Evolutionary conservation across 2,888 invertebrate genomes (phyloP).

Genomic region (Lysandra bellargus): DNA sequence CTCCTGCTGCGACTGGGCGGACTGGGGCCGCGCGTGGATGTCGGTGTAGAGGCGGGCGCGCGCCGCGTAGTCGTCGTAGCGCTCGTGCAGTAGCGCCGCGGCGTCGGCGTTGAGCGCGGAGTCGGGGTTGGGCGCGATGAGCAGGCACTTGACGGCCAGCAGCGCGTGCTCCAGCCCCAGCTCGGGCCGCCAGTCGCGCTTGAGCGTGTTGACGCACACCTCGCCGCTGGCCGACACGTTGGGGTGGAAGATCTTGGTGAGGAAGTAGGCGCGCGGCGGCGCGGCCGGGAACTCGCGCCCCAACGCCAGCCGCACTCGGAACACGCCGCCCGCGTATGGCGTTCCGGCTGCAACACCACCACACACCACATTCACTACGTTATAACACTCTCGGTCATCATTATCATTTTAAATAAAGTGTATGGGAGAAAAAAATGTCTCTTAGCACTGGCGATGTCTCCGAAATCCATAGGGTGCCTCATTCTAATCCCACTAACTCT

Average conservation of each 20-base stretch:
- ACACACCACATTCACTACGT: neutral
- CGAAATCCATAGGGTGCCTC: no score
- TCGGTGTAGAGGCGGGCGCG: slow-evolving; percentile 72
- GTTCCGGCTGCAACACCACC: slow-evolving; percentile 85
- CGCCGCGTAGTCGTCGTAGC: slow-evolving; percentile 93
- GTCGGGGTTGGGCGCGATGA: slow-evolving; percentile 98
- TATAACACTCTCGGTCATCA: neutral
- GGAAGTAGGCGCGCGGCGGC: slow-evolving; percentile 95
- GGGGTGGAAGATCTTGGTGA: slow-evolving; percentile 98
- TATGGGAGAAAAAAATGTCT: no score
- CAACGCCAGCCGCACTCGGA: slow-evolving; percentile 93
- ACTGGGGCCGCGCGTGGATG: slow-evolving; percentile 69
- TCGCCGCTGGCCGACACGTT: slow-evolving; percentile 96
- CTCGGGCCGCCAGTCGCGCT: slow-evolving; percentile 98
- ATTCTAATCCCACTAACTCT: no score
- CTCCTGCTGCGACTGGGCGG: slow-evolving; percentile 42
- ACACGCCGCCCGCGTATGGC: slow-evolving; percentile 93
- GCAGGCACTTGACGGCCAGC: slow-evolving; percentile 93
- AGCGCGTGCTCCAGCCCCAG: slow-evolving; percentile 97
- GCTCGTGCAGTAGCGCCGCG: slow-evolving; percentile 94
- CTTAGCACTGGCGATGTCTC: no score
- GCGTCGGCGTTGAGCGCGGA: slow-evolving; percentile 98
- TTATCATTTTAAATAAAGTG: no score
- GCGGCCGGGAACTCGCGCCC: slow-evolving; percentile 95
- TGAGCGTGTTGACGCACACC: slow-evolving; percentile 97